Conservation (phyloP, 1,140 invertebrate genomes). For the Achroia grisella region DNA sequence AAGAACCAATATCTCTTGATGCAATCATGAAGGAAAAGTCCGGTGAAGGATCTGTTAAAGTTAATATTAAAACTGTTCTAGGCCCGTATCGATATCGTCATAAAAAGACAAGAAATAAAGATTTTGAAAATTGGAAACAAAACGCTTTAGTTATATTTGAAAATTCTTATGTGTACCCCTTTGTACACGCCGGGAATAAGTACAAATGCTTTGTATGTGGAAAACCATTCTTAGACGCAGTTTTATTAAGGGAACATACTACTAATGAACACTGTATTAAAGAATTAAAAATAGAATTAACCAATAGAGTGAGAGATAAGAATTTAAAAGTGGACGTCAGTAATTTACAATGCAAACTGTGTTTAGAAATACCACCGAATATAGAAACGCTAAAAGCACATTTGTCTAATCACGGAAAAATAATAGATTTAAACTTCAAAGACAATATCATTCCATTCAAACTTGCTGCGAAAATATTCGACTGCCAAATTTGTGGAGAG, state of each 20-base stretch:
- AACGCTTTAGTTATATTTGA: constrained; percentile 46
- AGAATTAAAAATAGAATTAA: constrained; percentile 31
- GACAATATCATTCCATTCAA: constrained; percentile 57
- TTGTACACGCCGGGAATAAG: constrained; percentile 38
- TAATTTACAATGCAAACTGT: constrained; percentile 40
- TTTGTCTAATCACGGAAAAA: constrained; percentile 38
- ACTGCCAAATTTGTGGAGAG: constrained; percentile 47
- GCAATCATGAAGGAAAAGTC: constrained; percentile 10
- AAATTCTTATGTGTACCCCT: constrained; percentile 46
- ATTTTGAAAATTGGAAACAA: constrained; percentile 31
- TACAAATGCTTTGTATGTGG: constrained; percentile 52
- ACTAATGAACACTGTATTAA: constrained; percentile 22
- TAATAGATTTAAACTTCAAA: constrained; percentile 30
- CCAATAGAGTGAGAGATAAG: constrained; percentile 34
- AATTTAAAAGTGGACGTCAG: constrained; percentile 47
- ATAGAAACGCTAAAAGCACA: constrained; percentile 37
- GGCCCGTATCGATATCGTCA: neutral
- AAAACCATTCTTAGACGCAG: constrained; percentile 29
- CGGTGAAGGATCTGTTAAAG: constrained; percentile 16
- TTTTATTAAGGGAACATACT: constrained; percentile 30
- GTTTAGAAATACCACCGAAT: constrained; percentile 19
- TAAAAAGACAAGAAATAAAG: neutral
- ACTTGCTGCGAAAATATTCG: constrained; percentile 26
- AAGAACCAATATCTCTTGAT: constrained; percentile 32
- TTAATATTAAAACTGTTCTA: constrained; percentile 25